Percentiles rank a stretch among this genome's conserved stretches.
Conservation (phyloP, 2,113 vertebrate species). For the Antigone vipio region DNA sequence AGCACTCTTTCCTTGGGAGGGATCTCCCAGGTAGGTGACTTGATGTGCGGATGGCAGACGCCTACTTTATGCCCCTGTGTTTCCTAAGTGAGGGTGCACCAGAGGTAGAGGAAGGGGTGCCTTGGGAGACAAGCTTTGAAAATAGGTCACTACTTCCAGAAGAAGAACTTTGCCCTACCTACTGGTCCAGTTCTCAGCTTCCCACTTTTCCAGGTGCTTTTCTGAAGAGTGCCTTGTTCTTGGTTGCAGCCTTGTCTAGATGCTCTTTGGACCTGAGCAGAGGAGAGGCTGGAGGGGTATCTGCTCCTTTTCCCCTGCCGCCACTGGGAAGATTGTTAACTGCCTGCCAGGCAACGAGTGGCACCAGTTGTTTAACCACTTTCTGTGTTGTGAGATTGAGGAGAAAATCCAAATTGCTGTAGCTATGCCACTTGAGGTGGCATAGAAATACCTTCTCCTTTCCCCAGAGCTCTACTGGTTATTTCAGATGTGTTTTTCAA, state of each 20-base stretch:
- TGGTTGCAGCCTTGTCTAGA: neutral
- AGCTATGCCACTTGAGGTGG: neutral
- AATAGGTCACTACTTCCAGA: neutral
- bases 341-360: neutral
- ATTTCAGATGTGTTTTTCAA: neutral
- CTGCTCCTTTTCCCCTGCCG: neutral
- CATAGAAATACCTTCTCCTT: neutral
- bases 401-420: neutral
- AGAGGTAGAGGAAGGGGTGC: neutral
- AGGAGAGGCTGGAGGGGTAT: neutral
- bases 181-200: neutral
- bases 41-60: neutral
- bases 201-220: no score
- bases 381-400: neutral
- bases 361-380: neutral
- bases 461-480: neutral
- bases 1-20: neutral
- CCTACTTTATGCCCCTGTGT: neutral
- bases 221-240: neutral
- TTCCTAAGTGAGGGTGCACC: neutral
- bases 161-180: neutral
- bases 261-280: neutral
- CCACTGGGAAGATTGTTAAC: neutral
- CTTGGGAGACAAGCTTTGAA: neutral
- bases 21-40: neutral